phyloP scores from a whole-genome alignment of 2,113 vertebrate genomes.

The Montifringilla adamsi region DNA sequence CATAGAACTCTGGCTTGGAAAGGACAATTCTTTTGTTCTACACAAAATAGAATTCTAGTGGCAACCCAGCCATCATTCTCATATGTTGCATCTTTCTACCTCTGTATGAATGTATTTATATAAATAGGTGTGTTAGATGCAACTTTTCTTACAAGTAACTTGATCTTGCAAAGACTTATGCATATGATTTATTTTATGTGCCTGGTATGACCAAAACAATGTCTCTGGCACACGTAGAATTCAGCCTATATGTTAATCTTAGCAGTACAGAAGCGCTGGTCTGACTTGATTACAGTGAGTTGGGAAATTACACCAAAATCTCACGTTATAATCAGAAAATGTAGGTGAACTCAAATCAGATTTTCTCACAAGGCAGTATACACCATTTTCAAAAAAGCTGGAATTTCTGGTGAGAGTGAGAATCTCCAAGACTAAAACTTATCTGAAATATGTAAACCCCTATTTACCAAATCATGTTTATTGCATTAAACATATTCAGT shows the following conservation, averaged over 20 bases:
- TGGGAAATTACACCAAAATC: not conserved
- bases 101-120: not conserved
- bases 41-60: not conserved
- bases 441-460: not conserved
- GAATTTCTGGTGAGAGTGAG: not conserved
- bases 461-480: not conserved
- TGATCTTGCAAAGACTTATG: not conserved
- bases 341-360: not conserved
- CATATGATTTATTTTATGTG: not conserved
- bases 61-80: not conserved
- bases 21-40: not conserved
- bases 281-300: not conserved
- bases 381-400: not conserved
- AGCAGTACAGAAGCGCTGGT: not conserved
- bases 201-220: not conserved
- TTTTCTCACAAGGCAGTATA: not conserved
- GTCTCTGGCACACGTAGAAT: not conserved
- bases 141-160: not conserved
- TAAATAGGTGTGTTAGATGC: not conserved
- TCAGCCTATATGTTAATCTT: not conserved
- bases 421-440: not conserved
- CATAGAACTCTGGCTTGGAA: not conserved
- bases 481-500: not conserved
- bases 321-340: not conserved
- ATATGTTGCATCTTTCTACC: not conserved